Evolutionary conservation across 2,113 vertebrate genomes (phyloP).

Genomic region (Erythrolamprus reginae): DNA sequence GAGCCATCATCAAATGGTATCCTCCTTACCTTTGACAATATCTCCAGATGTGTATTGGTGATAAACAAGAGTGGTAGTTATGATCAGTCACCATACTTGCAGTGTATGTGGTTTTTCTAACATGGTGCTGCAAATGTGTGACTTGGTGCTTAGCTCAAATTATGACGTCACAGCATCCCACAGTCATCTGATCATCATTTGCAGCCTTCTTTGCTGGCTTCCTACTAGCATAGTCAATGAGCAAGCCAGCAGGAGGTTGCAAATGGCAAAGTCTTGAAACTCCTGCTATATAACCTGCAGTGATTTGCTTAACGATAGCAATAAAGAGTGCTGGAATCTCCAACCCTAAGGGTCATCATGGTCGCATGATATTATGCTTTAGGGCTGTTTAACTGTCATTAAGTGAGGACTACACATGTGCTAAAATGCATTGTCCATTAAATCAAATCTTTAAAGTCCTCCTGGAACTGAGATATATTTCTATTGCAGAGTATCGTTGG

Average conservation of each 20-base stretch:
- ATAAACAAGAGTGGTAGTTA: not conserved
- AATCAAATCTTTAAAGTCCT: not conserved
- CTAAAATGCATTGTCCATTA: not conserved
- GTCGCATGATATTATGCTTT: not conserved
- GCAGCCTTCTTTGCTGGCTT: not conserved
- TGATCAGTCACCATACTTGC: not conserved
- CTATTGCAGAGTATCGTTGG: not conserved
- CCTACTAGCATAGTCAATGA: not conserved
- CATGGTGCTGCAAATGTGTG: not conserved
- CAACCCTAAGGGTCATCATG: not conserved
- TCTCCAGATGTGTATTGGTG: not conserved
- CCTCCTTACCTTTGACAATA: not conserved
- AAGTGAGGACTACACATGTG: not conserved
- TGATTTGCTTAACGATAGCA: not conserved
- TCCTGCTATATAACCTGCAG: not conserved
- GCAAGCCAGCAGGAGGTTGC: not conserved
- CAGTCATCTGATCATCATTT: not conserved
- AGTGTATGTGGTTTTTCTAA: not conserved
- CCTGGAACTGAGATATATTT: not conserved
- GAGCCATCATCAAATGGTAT: not conserved
- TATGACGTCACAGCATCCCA: not conserved
- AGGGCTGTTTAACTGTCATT: not conserved
- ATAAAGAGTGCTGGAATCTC: not conserved
- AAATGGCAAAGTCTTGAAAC: not conserved
- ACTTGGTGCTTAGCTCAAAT: not conserved